phyloP scores from a whole-genome alignment of 2,888 invertebrate genomes.

The Pandemis corylana region DNA sequence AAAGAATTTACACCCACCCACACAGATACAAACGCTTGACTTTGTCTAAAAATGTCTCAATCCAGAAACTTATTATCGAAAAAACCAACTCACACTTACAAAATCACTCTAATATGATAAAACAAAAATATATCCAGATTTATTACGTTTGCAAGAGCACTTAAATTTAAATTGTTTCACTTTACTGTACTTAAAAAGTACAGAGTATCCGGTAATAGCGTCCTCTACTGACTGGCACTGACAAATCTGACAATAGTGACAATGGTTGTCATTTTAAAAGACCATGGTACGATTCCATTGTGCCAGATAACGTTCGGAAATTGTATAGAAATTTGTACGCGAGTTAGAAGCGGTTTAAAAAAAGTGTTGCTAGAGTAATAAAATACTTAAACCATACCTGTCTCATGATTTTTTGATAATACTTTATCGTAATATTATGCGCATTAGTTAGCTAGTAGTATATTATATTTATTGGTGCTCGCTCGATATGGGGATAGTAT shows the following conservation, averaged over 20 bases:
- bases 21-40: slow-evolving; percentile 50
- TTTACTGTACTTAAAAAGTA: slow-evolving; percentile 17
- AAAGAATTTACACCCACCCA: slow-evolving; percentile 52
- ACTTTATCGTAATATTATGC: too few relatives aligned
- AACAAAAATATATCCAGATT: slow-evolving; percentile 17
- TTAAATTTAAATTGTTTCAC: slow-evolving; percentile 14
- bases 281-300: slow-evolving; percentile 7
- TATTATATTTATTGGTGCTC: too few relatives aligned
- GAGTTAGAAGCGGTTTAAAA: background rate
- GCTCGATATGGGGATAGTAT: too few relatives aligned
- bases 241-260: slow-evolving; percentile 8
- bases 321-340: background rate
- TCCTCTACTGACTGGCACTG: slow-evolving; percentile 27
- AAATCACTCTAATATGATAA: background rate
- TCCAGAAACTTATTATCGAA: slow-evolving; percentile 17
- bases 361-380: background rate
- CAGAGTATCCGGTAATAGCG: slow-evolving; percentile 34
- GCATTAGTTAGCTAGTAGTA: too few relatives aligned
- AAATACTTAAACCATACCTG: background rate
- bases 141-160: slow-evolving; percentile 1
- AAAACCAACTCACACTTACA: background rate
- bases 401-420: too few relatives aligned
- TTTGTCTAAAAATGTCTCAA: slow-evolving; percentile 30
- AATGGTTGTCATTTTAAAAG: slow-evolving; percentile 19
- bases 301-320: slow-evolving; percentile 28